Evolutionary conservation across 2,888 invertebrate species (phyloP), one percentile per base, ranked within the genome.

Genomic region (Agrochola circellaris): DNA sequence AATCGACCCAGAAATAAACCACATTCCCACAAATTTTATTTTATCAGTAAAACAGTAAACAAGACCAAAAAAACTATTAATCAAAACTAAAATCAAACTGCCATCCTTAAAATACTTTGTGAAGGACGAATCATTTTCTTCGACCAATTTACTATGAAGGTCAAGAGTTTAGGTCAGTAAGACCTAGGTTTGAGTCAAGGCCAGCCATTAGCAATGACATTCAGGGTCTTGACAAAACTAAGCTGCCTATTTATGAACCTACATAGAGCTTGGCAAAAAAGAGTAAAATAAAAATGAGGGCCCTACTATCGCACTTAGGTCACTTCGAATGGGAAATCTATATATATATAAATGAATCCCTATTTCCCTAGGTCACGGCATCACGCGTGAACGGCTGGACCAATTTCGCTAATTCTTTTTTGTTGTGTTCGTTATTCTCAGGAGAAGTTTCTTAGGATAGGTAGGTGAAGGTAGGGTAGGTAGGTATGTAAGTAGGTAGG

Each of bases 151-250:
- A 30, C 17, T 76, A 45, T 26, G 48, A 62, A 76, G 82, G 82
- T 81, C 67, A 76, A 70, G 42, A 20, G 34, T 30, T 42, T 34
- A 62, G 56, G 82, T 71, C 15, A 48, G 20, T n/a, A 8, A 34
- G 17, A 23, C 67, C 23, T 1, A 69, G 54, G 54, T 45, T 61
- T 7, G 1, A 26, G 64, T 62, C 77, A 82, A 82, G 77, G 81
- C 13, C 58, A 82, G 51, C 7, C 58, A 13, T 62, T 82, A 72
- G 77, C 34, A 82, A 60, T 81, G 82, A 71, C 62, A 58, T 77
- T 82, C 81, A 71, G 62, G 80, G 79, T 68, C 75, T 54, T 38
- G 5, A 20, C 9, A 30, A 30, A 30, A 68, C 51, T 51, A 30
- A 30, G 26, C 7, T 20, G 42, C 0, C 20, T 65, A 11, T 0